Evolutionary conservation across 2,113 vertebrate species (phyloP).

Genomic region (Rhineura floridana): DNA sequence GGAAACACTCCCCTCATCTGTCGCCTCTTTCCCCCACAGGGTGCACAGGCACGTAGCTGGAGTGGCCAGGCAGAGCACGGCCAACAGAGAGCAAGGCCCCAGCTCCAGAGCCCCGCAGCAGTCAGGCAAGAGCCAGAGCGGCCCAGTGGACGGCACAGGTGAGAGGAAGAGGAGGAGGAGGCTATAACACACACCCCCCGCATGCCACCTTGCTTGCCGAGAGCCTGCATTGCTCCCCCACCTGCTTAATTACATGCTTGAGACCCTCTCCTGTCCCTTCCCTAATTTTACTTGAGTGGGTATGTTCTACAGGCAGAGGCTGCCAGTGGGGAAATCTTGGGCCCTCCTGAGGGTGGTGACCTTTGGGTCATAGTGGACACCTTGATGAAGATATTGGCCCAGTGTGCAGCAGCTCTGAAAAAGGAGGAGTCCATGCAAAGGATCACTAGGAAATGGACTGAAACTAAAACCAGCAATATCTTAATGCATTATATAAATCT

Average conservation of each 20-base stretch:
- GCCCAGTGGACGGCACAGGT: conserved; percentile 66
- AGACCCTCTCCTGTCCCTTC: not conserved
- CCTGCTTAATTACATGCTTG: not conserved
- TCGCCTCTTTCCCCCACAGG: conserved; percentile 59
- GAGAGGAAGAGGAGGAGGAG: conserved; percentile 14
- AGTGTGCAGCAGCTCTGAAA: too few relatives aligned
- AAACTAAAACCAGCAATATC: too few relatives aligned
- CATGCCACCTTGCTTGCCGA: too few relatives aligned
- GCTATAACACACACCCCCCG: not conserved
- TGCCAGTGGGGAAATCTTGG: too few relatives aligned
- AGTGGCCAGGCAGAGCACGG: conserved; percentile 70
- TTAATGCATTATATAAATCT: too few relatives aligned
- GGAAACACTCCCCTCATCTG: too few relatives aligned
- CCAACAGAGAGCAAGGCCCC: conserved; percentile 67
- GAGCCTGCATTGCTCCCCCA: not conserved
- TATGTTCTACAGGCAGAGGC: not conserved
- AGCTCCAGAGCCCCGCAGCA: conserved; percentile 53
- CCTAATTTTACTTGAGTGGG: not conserved
- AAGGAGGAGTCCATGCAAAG: too few relatives aligned
- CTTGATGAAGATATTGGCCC: too few relatives aligned
- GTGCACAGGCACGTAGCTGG: conserved; percentile 72
- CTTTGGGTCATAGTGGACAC: too few relatives aligned
- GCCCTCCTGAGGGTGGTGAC: too few relatives aligned
- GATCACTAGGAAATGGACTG: too few relatives aligned
- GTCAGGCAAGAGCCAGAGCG: conserved; percentile 64